Evolutionary conservation across 2,888 invertebrate genomes (phyloP), one percentile per base, ranked within the genome.

Genomic region (Listrodromus nycthemerus): DNA sequence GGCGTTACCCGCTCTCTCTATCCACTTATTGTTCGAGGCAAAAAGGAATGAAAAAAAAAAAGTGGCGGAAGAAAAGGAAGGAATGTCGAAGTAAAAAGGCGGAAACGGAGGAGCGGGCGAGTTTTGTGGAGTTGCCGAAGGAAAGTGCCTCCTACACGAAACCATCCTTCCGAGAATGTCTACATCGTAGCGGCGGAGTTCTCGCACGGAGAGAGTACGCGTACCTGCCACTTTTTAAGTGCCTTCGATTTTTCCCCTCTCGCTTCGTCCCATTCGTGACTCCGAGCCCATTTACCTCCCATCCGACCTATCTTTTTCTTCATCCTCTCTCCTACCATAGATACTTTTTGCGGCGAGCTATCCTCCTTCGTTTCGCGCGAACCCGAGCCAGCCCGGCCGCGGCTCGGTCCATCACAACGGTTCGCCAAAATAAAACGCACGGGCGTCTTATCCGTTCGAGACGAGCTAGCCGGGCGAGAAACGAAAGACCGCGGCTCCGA

Each of bases 211-310:
- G 41, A 80, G 80, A 87, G 82, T 74, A 74, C 79, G 75, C 78
- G 89, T 88, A 87, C 85, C 86, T 87, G 87, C 86, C 87, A 87
- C 87, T 88, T 86, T 89, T 88, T 88, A 89, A 88, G 87, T 86
- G 88, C 88, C 87, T 89, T 87, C 84, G 87, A 88, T 87, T 85
- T 85, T 85, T 45, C 41, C 84, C 78, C 77, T 84, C 83, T 80
- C 74, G 69, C 69, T 65, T 73, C 33, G 19, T 21, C 48, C 50
- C 50, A 24, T 50, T 30, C 50, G 33, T 61, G 69, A 45, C 76
- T 66, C 55, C 66, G 5, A 50, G 27, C 71, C 80, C 55, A 50
- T 69, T 80, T 77, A 71, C 67, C 80, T 48, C 33, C 58, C 50
- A 52, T 73, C 65, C 37, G 50, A 41, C 73, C 45, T 33, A 71